Evolutionary conservation across 2,888 invertebrate species (phyloP), one percentile per base, ranked within the genome.

Genomic region (Amblyteles armatorius): DNA sequence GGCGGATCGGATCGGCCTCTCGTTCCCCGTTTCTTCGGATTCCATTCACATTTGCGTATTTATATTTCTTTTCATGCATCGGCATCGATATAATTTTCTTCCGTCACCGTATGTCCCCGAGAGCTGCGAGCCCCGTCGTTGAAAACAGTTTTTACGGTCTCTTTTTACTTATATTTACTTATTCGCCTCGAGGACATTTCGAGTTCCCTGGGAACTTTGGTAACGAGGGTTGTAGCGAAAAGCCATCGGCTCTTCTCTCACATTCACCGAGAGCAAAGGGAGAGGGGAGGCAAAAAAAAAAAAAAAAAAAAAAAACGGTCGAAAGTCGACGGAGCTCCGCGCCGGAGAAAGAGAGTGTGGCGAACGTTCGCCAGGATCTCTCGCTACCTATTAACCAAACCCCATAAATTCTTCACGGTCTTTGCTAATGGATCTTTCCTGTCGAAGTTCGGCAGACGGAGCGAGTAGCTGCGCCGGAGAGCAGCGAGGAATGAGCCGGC

Each of bases 391-490:
- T 55, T 60, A 57, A 78, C 71, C 73, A 80, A 79, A 74, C 79
- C 74, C 84, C 84, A 87, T 88, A 87, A 89, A 88, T 88, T 85
- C 83, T 76, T 72, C 69, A 72, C 73, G 69, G 79, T 76, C 76
- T 74, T 73, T 80, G 83, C 89, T 91, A 91, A 91, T 91, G 91
- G 91, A 91, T 87, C 81, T 90, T 90, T 87, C 83, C 89, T 90
- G 90, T 91, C 89, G 88, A 89, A 88, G 87, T 85, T 86, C 48
- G 82, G 63, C 29, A 65, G 68, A 36, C 50, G 7, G 65, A 40
- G 52, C 67, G 72, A 60, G 55, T 36, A 44, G 68, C 57, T n/a
- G 68, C 33, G 40, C 63, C 55, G 67, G 22, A 71, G 48, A 60
- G 80, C 55, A 60, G 74, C 73, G 74, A 65, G 79, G 16, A 81